Conservation (phyloP, 2,797 vertebrate genomes). For the Gallinago nigripennis region DNA sequence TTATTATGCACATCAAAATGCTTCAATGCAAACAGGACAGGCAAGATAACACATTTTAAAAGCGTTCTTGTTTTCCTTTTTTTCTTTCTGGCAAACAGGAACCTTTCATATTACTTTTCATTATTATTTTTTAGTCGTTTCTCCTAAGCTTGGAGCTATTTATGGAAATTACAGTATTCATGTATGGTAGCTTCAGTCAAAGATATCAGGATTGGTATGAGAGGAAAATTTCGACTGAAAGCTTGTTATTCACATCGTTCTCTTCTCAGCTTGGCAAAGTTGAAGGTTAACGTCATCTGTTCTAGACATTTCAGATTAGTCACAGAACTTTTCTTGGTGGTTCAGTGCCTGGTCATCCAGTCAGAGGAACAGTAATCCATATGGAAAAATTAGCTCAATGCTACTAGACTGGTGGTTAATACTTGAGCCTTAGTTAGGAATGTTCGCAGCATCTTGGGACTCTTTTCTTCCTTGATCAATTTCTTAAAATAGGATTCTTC, state of each 20-base stretch:
- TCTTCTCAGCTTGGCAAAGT: constrained; percentile 75
- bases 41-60: constrained; percentile 67
- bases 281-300: constrained; percentile 74
- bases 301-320: constrained; percentile 75
- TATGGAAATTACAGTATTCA: constrained; percentile 67
- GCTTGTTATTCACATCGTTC: constrained; percentile 74
- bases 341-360: constrained; percentile 80
- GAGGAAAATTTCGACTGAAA: constrained; percentile 65
- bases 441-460: constrained; percentile 79
- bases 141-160: constrained; percentile 64
- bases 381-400: constrained; percentile 79
- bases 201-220: constrained; percentile 49
- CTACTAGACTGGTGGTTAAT: constrained; percentile 80
- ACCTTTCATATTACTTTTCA: constrained; percentile 44
- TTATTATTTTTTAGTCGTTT: constrained; percentile 42
- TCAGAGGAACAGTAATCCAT: constrained; percentile 79
- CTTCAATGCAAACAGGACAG: constrained; percentile 74
- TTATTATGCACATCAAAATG: constrained; percentile 68
- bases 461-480: constrained; percentile 90
- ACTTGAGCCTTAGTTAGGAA: constrained; percentile 82
- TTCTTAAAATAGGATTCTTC: constrained; percentile 98
- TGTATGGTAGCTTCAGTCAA: constrained; percentile 68
- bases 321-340: constrained; percentile 76
- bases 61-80: constrained; percentile 7
- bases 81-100: constrained; percentile 62